Evolutionary conservation across 2,113 vertebrate species (phyloP).

Genomic region (Cynoglossus semilaevis): DNA sequence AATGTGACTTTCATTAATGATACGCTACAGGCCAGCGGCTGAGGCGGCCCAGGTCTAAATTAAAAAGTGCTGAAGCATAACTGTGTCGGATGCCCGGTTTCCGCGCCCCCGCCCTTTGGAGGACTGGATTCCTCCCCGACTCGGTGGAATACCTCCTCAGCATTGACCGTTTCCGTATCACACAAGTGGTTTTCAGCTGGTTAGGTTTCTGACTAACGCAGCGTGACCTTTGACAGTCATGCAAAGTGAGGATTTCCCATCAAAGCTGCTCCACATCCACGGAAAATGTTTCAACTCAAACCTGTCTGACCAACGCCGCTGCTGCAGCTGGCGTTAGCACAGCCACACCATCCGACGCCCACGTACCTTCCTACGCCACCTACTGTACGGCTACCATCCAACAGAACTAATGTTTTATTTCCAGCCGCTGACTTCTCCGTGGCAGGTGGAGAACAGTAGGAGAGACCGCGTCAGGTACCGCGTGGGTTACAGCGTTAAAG

Average conservation of each 20-base stretch:
- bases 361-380: slow-evolving; percentile 2
- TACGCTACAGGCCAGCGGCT: slow-evolving; percentile 59
- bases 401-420: slow-evolving; percentile 31
- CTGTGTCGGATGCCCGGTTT: slow-evolving; percentile 69
- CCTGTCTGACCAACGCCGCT: too few relatives aligned
- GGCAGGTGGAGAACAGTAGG: slow-evolving; percentile 12
- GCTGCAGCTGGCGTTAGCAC: too few relatives aligned
- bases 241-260: not conserved
- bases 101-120: slow-evolving; percentile 54
- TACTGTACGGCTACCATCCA: slow-evolving; percentile 37
- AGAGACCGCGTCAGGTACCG: slow-evolving; percentile 34
- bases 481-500: slow-evolving; percentile 52
- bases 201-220: slow-evolving; percentile 40
- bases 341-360: too few relatives aligned
- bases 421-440: slow-evolving; percentile 26
- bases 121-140: slow-evolving; percentile 70
- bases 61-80: slow-evolving; percentile 75
- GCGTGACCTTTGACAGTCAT: slow-evolving; percentile 6
- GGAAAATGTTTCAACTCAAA: not conserved
- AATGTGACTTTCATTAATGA: slow-evolving; percentile 74
- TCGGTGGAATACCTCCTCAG: slow-evolving; percentile 57
- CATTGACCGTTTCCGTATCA: slow-evolving; percentile 39
- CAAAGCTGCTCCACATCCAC: not conserved
- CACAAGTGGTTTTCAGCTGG: slow-evolving; percentile 13
- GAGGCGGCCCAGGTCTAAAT: slow-evolving; percentile 65